phyloP scores from a whole-genome alignment of 2,797 vertebrate genomes.

The Manis javanica region DNA sequence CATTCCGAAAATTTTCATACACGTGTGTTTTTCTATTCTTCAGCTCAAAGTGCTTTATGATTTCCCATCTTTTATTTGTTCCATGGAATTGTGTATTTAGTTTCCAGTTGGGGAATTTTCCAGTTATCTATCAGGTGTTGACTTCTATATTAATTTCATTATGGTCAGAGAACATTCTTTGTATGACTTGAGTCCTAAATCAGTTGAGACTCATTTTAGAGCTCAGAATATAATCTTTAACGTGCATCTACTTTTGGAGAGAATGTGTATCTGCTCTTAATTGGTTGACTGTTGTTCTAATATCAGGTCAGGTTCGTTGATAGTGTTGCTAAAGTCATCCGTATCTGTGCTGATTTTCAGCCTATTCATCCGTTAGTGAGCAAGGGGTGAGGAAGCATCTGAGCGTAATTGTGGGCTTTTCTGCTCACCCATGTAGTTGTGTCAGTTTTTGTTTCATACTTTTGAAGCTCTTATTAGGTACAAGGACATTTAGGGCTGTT shows the following conservation, averaged over 20 bases:
- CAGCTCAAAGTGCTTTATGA: neutral
- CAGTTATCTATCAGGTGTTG: neutral
- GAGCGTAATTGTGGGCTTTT: neutral
- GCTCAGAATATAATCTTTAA: conserved; percentile 25
- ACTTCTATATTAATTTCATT: neutral
- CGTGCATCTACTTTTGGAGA: neutral
- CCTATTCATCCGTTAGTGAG: neutral
- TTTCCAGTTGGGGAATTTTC: neutral
- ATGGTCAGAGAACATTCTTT: neutral
- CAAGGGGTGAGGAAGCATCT: neutral
- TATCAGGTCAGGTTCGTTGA: conserved; percentile 10
- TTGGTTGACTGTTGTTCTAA: neutral
- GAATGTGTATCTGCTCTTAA: neutral
- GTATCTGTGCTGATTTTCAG: neutral
- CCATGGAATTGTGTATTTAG: neutral
- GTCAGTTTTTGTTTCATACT: neutral
- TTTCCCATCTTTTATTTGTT: neutral
- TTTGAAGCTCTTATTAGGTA: neutral
- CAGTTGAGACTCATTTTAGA: neutral
- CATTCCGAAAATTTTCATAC: neutral
- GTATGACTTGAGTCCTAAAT: neutral
- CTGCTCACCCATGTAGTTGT: neutral
- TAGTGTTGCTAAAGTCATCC: neutral
- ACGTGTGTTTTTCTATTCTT: neutral
- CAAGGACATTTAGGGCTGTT: neutral